Conservation (phyloP, 2,113 vertebrate species). For the Bungarus multicinctus region DNA sequence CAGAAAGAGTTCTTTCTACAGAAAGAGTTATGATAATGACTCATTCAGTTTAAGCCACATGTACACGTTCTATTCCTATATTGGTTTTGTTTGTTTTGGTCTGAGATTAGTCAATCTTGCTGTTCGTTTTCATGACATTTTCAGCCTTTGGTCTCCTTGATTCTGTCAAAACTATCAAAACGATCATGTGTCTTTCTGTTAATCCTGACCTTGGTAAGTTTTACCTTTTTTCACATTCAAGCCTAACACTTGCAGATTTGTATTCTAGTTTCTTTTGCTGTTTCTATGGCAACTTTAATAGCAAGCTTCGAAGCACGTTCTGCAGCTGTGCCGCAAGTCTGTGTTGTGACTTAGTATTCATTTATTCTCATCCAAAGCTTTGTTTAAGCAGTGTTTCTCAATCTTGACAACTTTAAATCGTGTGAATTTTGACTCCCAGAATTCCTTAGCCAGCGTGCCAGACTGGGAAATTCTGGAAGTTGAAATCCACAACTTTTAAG, state of each 20-base stretch:
- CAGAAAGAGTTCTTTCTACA: too few species aligned
- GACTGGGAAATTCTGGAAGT: too few species aligned
- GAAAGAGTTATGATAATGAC: background rate
- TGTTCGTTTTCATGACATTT: background rate
- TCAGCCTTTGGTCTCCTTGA: background rate
- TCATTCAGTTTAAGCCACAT: background rate
- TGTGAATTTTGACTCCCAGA: background rate
- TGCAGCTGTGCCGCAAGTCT: slow-evolving; percentile 28
- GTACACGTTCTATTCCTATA: background rate
- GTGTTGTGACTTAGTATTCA: slow-evolving; percentile 35
- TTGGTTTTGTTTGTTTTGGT: background rate
- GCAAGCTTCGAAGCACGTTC: slow-evolving; percentile 36
- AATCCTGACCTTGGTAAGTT: background rate
- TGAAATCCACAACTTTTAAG: background rate
- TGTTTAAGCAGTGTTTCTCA: background rate
- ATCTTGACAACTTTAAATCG: background rate
- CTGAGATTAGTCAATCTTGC: background rate
- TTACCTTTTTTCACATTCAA: slow-evolving; percentile 51
- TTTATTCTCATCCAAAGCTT: slow-evolving; percentile 25
- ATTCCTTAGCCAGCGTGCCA: background rate
- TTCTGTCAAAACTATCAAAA: background rate
- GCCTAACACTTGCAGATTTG: slow-evolving; percentile 43
- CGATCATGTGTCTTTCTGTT: background rate
- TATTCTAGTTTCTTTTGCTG: slow-evolving; percentile 48
- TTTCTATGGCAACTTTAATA: slow-evolving; percentile 63